Evolutionary conservation across 2,888 invertebrate species (phyloP), one percentile per base, ranked within the genome.

Genomic region (Subacronicta megacephala): DNA sequence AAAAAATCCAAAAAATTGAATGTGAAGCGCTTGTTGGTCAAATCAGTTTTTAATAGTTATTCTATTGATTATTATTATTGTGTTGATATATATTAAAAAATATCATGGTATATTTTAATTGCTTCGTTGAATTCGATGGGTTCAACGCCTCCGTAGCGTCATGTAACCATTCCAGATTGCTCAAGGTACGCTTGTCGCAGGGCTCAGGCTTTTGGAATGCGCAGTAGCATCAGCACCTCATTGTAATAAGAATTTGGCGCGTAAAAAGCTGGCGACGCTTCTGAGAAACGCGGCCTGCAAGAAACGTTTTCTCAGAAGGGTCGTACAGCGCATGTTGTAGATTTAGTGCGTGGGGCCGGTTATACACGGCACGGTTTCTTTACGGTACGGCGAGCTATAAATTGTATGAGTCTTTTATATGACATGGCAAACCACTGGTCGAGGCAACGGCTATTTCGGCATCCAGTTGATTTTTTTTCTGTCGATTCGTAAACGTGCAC

Each of bases 161-260:
- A 72, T 76, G 68, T 68, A 72, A 59, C 68, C 66, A 77, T 76
- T 73, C 75, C 73, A 72, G 78, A 82, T 79, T 80, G 77, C 75
- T 77, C 74, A 77, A 78, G 66, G 65, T 64, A 50, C 56, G 55
- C 61, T 56, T 54, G 63, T 63, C 57, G 46, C 64, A 68, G 66
- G 72, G 75, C 60, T 55, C 54, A 66, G 63, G 61, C 59, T 50
- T 53, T 64, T 59, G 79, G 80, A 77, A 81, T 78, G 81, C 66
- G 71, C 75, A 71, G 62, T 63, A 61, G 58, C 72, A 61, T 61
- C 59, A 56, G 46, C 50, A 61, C 60, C 60, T 72, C 73, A 80
- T 85, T 85, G 82, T 84, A 83, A 82, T 83, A 82, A 84, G 81
- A 88, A 84, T 87, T 87, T 85, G 82, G 83, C 82, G 79, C 81